A percentile compares a stretch with the other conserved stretches of the same genome.
These are phyloP conservation scores for Lophochroa leadbeateri DNA, from an alignment of 2,113 vertebrate species.

Conservation along the genomic window DNA sequence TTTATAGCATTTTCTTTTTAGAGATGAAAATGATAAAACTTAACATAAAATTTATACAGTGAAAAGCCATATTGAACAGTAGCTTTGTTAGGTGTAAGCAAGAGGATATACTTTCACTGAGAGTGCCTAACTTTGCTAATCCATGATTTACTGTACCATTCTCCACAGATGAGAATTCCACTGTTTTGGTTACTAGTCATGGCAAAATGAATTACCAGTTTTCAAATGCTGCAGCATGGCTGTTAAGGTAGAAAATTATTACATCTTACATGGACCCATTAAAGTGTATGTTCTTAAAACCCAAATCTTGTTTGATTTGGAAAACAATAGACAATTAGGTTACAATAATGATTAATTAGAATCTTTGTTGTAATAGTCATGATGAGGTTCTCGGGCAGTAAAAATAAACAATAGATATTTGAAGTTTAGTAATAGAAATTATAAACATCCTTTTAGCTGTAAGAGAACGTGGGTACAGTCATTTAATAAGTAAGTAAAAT, in stretches of 20 bases:
- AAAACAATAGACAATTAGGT: slow-evolving; percentile 8
- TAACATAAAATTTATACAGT: not conserved
- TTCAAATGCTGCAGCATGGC: not conserved
- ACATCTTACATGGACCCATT: not conserved
- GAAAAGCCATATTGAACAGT: not conserved
- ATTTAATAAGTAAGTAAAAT: slow-evolving; percentile 44
- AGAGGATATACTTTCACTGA: not conserved
- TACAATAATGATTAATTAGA: slow-evolving; percentile 36
- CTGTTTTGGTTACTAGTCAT: not conserved
- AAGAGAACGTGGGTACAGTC: not conserved
- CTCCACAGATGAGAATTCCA: slow-evolving; percentile 9
- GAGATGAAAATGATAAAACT: not conserved
- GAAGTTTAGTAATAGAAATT: slow-evolving; percentile 13
- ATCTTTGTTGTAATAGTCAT: not conserved
- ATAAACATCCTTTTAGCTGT: not conserved
- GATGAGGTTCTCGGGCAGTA: not conserved
- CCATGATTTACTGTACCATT: not conserved
- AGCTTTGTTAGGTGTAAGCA: not conserved
- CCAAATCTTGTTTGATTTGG: slow-evolving; percentile 1
- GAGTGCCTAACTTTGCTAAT: not conserved
- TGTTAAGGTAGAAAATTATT: slow-evolving; percentile 51
- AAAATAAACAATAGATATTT: slow-evolving; percentile 35
- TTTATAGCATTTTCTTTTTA: not conserved
- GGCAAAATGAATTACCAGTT: slow-evolving; percentile 48
- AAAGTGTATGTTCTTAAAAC: slow-evolving; percentile 7